Evolutionary conservation across 2,888 invertebrate species (phyloP).

Genomic region (Taenaris catops): DNA sequence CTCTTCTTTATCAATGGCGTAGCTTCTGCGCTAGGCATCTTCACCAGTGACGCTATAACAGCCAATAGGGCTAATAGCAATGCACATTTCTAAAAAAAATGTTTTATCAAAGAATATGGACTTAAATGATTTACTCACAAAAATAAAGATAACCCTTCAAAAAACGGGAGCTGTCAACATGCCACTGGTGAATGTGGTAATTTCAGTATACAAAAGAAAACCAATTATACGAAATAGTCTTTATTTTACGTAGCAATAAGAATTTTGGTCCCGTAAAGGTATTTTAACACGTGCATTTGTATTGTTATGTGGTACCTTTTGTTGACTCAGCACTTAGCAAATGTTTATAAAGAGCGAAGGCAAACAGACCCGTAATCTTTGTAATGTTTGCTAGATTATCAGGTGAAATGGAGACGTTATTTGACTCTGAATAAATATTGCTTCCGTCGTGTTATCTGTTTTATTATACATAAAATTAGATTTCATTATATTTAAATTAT

Average conservation of each 20-base stretch:
- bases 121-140: conserved; percentile 28
- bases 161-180: conserved; percentile 61
- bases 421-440: conserved; percentile 10
- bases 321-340: conserved; percentile 55
- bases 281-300: conserved; percentile 24
- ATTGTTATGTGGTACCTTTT: conserved; percentile 36
- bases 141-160: conserved; percentile 51
- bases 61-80: too few relatives aligned
- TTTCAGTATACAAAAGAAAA: neutral
- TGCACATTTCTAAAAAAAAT: too few relatives aligned
- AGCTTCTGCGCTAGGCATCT: too few relatives aligned
- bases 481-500: too few relatives aligned
- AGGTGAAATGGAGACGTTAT: conserved; percentile 37
- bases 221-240: conserved; percentile 13
- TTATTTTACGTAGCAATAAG: conserved; percentile 17
- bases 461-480: too few relatives aligned
- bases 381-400: conserved; percentile 50
- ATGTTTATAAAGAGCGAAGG: conserved; percentile 53
- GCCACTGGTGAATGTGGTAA: conserved; percentile 30
- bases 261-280: conserved; percentile 3
- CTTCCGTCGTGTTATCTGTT: conserved; percentile 1
- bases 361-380: conserved; percentile 52
- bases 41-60: too few relatives aligned
- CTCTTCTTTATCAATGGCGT: too few relatives aligned
- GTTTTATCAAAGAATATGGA: conserved; percentile 1